A percentile compares a stretch with the other conserved stretches of the same genome.
These are phyloP conservation scores for Xiphorhynchus erythropygius DNA, from an alignment of 2,797 vertebrate species.

Conservation along the genomic window DNA sequence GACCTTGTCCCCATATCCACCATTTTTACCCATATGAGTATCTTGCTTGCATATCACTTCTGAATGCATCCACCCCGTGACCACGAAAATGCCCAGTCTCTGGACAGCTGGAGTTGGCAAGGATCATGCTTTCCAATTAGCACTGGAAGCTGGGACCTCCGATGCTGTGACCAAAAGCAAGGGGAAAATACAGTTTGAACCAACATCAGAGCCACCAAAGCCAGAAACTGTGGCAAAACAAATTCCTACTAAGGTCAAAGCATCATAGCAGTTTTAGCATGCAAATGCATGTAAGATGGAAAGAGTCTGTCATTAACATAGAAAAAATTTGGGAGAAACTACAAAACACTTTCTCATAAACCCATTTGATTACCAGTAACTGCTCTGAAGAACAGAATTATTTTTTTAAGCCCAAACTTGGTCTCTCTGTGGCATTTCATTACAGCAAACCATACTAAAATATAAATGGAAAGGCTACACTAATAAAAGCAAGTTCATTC, in stretches of 20 bases:
- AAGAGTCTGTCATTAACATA: not conserved
- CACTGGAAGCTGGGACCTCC: not conserved
- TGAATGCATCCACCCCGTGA: not conserved
- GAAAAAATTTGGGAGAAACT: not conserved
- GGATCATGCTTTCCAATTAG: not conserved
- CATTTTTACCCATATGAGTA: not conserved
- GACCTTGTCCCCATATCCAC: too few relatives aligned
- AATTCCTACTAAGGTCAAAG: not conserved
- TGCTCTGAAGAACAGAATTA: not conserved
- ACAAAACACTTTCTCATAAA: not conserved
- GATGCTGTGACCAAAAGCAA: not conserved
- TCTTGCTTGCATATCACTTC: not conserved
- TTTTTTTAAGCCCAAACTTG: not conserved
- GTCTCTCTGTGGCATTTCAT: not conserved
- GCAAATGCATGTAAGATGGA: not conserved
- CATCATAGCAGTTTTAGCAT: not conserved
- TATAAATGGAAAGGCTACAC: constrained; percentile 33
- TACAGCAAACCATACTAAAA: constrained; percentile 2
- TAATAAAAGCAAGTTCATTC: not conserved
- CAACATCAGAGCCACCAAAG: not conserved
- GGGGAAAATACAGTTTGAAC: not conserved
- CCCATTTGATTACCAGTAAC: not conserved
- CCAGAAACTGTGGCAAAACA: not conserved
- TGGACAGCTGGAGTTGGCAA: not conserved
- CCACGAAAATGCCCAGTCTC: not conserved